These are phyloP conservation scores for Cerastoderma edule DNA, from an alignment of 2,888 invertebrate species.

Conservation along the genomic window DNA sequence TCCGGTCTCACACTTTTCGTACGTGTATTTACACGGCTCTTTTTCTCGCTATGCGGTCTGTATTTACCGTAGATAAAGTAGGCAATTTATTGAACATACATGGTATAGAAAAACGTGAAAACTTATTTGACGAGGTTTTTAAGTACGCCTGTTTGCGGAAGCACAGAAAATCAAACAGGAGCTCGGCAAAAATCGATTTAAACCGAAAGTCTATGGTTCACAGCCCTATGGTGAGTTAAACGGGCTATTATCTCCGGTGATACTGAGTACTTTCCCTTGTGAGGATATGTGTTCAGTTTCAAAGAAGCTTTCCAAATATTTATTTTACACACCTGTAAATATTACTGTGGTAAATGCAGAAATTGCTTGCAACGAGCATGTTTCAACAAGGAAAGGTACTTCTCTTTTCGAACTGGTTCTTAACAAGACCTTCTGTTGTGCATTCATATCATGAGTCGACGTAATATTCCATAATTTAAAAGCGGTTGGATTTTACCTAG, in stretches of 20 bases:
- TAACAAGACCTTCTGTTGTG: no score
- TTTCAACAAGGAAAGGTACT: no score
- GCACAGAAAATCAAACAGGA: constrained; percentile 16
- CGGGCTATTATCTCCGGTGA: neutral
- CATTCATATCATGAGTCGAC: no score
- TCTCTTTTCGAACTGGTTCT: no score
- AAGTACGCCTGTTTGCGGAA: constrained; percentile 23
- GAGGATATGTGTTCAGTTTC: neutral
- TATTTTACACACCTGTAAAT: neutral
- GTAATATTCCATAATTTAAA: no score
- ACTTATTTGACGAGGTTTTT: constrained; percentile 11
- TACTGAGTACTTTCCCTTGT: neutral
- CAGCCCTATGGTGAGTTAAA: neutral
- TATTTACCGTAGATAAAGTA: constrained; percentile 16
- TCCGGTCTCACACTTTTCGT: no score
- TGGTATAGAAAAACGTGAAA: neutral
- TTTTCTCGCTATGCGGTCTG: no score
- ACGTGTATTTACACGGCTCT: no score
- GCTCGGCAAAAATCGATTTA: constrained; percentile 19
- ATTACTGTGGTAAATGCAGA: neutral
- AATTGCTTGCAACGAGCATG: no score
- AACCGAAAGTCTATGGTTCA: constrained; percentile 8
- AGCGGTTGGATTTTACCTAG: no score
- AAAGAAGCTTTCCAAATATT: neutral
- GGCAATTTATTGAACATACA: constrained; percentile 15